Conservation (phyloP, 2,888 invertebrate species). For the Mythimna lalbum region DNA sequence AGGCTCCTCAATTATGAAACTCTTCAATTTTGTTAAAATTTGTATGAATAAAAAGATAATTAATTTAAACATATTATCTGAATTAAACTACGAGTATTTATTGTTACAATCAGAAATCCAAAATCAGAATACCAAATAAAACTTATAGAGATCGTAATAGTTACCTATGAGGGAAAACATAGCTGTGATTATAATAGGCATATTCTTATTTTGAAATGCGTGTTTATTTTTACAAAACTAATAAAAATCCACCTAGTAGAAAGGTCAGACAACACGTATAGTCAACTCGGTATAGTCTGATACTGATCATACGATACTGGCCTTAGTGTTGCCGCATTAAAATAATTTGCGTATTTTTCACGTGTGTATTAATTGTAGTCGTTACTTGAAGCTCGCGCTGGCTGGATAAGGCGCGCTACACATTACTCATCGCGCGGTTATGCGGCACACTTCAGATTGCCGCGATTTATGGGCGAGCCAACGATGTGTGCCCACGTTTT, state of each 20-base stretch:
- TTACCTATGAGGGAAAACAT: no score
- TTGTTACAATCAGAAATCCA: no score
- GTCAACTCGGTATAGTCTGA: neutral
- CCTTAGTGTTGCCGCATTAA: neutral
- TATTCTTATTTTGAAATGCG: neutral
- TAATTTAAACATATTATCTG: no score
- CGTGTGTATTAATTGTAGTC: conserved; percentile 58
- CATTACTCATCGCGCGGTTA: conserved; percentile 57
- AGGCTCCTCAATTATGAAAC: no score
- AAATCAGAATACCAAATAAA: no score
- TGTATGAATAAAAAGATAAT: no score
- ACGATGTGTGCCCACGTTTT: conserved; percentile 35
- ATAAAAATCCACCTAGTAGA: neutral
- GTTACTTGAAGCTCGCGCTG: conserved; percentile 48
- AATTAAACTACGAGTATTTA: no score
- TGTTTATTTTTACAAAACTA: neutral
- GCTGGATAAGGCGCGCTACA: conserved; percentile 50
- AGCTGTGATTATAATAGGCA: no score
- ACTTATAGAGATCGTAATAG: no score
- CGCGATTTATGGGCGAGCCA: conserved; percentile 55
- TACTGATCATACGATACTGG: no score
- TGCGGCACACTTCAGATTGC: conserved; percentile 55
- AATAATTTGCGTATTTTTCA: conserved; percentile 29
- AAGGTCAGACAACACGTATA: neutral
- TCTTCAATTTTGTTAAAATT: no score